phyloP scores from a whole-genome alignment of 37 sponge, comb jelly and placozoan genomes.

The Aplysina aerophoba region DNA sequence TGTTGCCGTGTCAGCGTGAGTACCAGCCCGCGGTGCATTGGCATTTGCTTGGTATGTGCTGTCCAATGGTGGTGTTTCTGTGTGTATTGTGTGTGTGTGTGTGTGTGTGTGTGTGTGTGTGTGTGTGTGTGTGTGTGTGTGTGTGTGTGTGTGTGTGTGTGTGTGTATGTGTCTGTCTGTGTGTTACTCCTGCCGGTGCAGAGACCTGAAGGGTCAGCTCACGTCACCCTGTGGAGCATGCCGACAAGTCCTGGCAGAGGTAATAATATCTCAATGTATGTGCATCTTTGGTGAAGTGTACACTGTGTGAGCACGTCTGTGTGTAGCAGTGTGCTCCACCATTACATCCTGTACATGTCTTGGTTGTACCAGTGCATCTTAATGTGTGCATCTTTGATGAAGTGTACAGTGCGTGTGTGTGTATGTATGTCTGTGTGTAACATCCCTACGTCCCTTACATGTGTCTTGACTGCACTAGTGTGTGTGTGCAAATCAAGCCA shows the following conservation, averaged over 20 bases:
- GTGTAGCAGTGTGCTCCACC: too few species aligned
- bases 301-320: neutral
- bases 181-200: neutral
- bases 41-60: too few species aligned
- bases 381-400: neutral
- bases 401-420: neutral
- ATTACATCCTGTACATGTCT: too few species aligned
- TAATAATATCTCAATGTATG: neutral
- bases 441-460: neutral
- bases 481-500: constrained; percentile 4
- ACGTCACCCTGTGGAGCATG: constrained; percentile 87
- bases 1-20: constrained; percentile 82
- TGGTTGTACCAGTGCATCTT: neutral
- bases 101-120: too few species aligned
- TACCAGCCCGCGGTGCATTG: too few species aligned
- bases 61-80: too few species aligned
- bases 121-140: too few species aligned
- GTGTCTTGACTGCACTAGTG: neutral
- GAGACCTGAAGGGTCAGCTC: constrained; percentile 64
- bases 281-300: neutral
- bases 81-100: too few species aligned
- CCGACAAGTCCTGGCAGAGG: constrained; percentile 82
- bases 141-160: constrained; percentile 8
- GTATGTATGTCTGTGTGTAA: constrained; percentile 18
- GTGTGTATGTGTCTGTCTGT: neutral